phyloP scores from a whole-genome alignment of 1,140 invertebrate species.

The Drosophila nasuta region DNA sequence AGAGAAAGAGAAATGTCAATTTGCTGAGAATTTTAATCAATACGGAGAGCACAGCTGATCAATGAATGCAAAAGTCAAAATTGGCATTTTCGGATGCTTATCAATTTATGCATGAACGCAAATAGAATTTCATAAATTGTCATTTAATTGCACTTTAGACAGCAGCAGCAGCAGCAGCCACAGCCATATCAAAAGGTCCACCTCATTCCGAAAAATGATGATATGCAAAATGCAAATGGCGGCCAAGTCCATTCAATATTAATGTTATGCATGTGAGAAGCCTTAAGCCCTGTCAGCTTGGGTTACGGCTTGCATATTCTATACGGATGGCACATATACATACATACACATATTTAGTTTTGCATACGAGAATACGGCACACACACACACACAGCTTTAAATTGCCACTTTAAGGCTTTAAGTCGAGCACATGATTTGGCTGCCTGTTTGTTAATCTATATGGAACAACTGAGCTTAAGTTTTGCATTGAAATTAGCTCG shows the following conservation, averaged over 20 bases:
- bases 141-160: constrained; percentile 78
- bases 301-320: constrained; percentile 1
- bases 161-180: constrained; percentile 18
- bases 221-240: constrained; percentile 75
- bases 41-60: constrained; percentile 35
- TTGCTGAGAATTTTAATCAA: constrained; percentile 70
- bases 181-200: constrained; percentile 5
- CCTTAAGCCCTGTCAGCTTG: constrained; percentile 43
- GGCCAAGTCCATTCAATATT: constrained; percentile 46
- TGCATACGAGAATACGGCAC: neutral
- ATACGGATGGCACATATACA: neutral
- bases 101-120: constrained; percentile 81
- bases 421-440: neutral
- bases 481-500: constrained; percentile 18
- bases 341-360: neutral
- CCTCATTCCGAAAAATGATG: neutral
- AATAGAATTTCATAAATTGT: constrained; percentile 82
- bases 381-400: neutral
- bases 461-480: neutral
- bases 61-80: constrained; percentile 1
- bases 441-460: neutral
- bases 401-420: constrained; percentile 16
- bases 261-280: constrained; percentile 39
- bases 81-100: constrained; percentile 56
- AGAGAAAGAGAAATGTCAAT: constrained; percentile 62